Base-by-base conservation (phyloP, 2,113 vertebrate genomes). In the Oreochromis tanganicae region DNA sequence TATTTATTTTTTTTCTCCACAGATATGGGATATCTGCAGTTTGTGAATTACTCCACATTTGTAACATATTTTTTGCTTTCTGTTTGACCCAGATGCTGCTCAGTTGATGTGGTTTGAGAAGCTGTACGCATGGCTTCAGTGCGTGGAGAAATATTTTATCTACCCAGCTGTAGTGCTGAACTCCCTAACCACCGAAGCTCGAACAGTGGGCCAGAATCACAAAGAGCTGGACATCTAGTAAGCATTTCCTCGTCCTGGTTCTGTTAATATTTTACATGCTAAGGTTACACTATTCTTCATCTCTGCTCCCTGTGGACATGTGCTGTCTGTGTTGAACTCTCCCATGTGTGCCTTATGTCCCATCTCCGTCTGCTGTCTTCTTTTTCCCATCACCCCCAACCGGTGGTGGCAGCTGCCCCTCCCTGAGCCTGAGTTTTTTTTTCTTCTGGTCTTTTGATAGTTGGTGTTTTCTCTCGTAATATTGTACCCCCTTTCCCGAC, bases 51-150 rank as follows among this genome's bases (percentile, higher is more conserved):
- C 38, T 9, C 21, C 38, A 48, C 41, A 48, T 85, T 56, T 82
- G 63, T n/a, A 9, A 52, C 1, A 34, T 52, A 2, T 0, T 9
- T 68, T 83, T 61, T 66, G 10, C 80, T 87, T 75, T 71, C 17
- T 10, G 6, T 80, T 36, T 46, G 4, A 48, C 17, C 9, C 94
- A 98, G 98, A 97, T 54, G 97, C 98, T 0, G 98, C 98, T 57
- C 97, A 98, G 95, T 89, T 98, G 93, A 98, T 98, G 98, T 98
- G 98, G 97, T 98, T 98, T 85, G 98, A 98, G 96, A 98, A 98
- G 94, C 93, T 98, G 55, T 98, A 98, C 0, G 97, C 97, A 0
- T 97, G 97, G 96, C 96, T 98, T 81, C 98, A 98, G 95, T 98
- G 97, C 4, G 94, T 97, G 34, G 98, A 98, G 95, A 98, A 98